These are phyloP conservation scores for Oasisia sp. DNA, from an alignment of 2,888 invertebrate genomes.

Conservation along the genomic window DNA sequence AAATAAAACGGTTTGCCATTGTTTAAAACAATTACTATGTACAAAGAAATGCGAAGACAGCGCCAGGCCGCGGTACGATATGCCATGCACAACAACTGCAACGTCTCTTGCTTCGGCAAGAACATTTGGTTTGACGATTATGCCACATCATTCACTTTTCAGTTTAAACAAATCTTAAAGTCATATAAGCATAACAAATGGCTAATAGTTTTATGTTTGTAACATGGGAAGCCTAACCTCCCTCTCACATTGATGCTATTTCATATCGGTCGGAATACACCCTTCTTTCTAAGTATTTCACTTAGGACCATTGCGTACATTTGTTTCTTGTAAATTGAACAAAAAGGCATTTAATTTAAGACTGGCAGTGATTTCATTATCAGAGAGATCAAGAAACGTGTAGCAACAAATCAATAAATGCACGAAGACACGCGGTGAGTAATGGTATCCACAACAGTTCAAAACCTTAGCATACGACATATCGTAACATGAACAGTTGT, in stretches of 20 bases:
- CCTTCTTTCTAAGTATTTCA: no score
- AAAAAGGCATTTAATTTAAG: background rate
- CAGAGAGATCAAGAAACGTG: background rate
- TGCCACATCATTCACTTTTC: no score
- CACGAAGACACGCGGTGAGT: background rate
- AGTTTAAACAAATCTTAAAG: no score
- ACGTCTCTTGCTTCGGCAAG: no score
- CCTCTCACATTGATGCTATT: no score
- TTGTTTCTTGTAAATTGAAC: no score
- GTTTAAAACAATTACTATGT: background rate
- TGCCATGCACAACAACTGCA: background rate
- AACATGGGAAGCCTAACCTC: no score
- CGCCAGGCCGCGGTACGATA: background rate
- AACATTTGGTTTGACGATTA: no score
- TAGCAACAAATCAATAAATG: background rate
- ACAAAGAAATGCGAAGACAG: background rate
- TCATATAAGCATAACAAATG: no score
- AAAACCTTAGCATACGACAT: background rate
- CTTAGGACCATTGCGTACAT: no score
- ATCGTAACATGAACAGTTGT: background rate
- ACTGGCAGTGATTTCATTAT: background rate
- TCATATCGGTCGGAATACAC: no score
- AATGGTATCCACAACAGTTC: background rate
- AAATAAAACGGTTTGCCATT: background rate
- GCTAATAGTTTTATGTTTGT: no score